Evolutionary conservation across 1,140 invertebrate genomes (phyloP).

Genomic region (Orussus abietinus): DNA sequence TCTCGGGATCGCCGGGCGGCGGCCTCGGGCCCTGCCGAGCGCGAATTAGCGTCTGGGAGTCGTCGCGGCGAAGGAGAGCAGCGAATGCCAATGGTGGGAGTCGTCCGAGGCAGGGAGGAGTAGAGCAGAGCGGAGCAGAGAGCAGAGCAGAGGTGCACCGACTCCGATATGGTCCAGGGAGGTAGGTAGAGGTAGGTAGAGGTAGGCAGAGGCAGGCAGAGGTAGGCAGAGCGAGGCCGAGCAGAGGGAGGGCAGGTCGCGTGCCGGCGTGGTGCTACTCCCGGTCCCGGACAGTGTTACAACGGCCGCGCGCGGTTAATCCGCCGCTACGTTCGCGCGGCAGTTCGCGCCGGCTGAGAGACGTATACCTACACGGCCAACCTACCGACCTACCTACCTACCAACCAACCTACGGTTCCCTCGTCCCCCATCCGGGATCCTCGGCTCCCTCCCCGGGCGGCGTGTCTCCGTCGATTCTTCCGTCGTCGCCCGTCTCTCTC

Average conservation of each 20-base stretch:
- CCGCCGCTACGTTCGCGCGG: slow-evolving; percentile 14
- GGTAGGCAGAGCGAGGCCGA: neutral
- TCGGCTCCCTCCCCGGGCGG: slow-evolving; percentile 36
- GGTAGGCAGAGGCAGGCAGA: neutral
- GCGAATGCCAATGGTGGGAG: slow-evolving; percentile 28
- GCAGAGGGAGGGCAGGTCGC: slow-evolving; percentile 45
- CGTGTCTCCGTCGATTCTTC: slow-evolving; percentile 20
- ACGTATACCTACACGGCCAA: slow-evolving; percentile 32
- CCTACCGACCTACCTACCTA: slow-evolving; percentile 47
- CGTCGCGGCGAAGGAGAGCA: slow-evolving; percentile 26
- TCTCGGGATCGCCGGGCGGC: no score
- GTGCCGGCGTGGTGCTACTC: slow-evolving; percentile 49
- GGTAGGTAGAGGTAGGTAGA: no score
- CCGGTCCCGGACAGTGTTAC: slow-evolving; percentile 39
- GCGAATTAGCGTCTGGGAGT: slow-evolving; percentile 4
- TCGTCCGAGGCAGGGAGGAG: slow-evolving; percentile 23
- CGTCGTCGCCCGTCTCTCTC: slow-evolving; percentile 26
- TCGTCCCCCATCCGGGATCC: no score
- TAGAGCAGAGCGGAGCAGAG: slow-evolving; percentile 10
- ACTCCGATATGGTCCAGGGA: slow-evolving; percentile 1
- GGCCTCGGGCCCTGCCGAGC: no score
- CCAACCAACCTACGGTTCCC: slow-evolving; percentile 42
- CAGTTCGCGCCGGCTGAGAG: slow-evolving; percentile 12
- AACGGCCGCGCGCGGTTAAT: slow-evolving; percentile 44
- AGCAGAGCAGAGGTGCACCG: slow-evolving; percentile 10